phyloP scores from a whole-genome alignment of 2,888 invertebrate species.

The Thecophora atra region DNA sequence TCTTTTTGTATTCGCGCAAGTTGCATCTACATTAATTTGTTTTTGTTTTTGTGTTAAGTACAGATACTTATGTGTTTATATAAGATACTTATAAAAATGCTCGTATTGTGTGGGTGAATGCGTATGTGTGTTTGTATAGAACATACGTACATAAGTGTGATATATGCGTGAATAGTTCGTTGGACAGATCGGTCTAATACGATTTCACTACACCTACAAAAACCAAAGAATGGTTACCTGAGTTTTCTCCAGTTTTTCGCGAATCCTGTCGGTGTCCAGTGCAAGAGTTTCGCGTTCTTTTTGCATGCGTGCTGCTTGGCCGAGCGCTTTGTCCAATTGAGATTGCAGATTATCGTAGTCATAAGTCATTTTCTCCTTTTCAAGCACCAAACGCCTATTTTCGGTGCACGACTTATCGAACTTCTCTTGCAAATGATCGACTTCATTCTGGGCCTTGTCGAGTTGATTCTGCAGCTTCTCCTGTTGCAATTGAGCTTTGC shows the following conservation, averaged over 20 bases:
- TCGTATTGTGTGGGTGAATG: conserved; percentile 33
- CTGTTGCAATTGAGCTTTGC: conserved; percentile 90
- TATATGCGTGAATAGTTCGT: not conserved
- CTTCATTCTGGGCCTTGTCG: conserved; percentile 90
- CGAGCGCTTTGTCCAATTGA: conserved; percentile 89
- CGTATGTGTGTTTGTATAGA: not conserved
- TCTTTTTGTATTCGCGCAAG: conserved; percentile 89
- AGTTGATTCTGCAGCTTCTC: conserved; percentile 89
- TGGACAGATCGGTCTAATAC: not conserved
- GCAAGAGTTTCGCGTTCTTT: conserved; percentile 89
- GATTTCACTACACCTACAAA: not conserved
- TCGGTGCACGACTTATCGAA: conserved; percentile 84
- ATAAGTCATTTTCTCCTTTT: conserved; percentile 89
- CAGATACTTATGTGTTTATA: conserved; percentile 42
- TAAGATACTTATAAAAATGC: not conserved
- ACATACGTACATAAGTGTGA: not conserved
- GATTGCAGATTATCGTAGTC: conserved; percentile 91
- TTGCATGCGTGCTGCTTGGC: conserved; percentile 85
- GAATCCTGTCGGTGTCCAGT: conserved; percentile 83
- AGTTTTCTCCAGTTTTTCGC: conserved; percentile 89
- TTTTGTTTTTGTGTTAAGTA: conserved; percentile 46
- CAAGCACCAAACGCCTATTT: conserved; percentile 78
- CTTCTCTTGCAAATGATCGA: conserved; percentile 88
- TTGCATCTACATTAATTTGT: conserved; percentile 70
- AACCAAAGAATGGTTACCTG: conserved; percentile 71